Evolutionary conservation across 2,113 vertebrate species (phyloP), one percentile per base, ranked within the genome.

Genomic region (Mohoua ochrocephala): DNA sequence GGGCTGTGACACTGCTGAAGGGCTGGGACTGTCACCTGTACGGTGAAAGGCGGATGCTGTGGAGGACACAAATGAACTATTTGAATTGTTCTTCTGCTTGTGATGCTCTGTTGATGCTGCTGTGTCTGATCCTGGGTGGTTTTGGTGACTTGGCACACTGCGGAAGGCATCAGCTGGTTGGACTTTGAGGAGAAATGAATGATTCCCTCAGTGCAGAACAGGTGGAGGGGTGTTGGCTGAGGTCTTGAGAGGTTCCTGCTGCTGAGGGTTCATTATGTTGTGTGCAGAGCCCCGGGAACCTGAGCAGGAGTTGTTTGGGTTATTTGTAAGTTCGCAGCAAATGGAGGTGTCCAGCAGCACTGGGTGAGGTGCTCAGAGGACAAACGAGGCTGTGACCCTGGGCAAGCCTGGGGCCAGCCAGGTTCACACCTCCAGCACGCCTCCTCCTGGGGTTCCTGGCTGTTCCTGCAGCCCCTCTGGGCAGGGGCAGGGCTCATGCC

Each of bases 381-480:
- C 17, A 69, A 28, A 52, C 7, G n/a, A 54, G 49, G 39, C 30
- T 61, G 64, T 64, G 82, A 56, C 12, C 41, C 54, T 33, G 53
- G 47, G 35, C 13, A 26, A 39, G 52, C n/a, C 30, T 44, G 50
- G 30, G 35, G 21, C 63, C 41, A 19, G 5, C 30, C 18, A 20
- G 47, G 33, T 7, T 17, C 68, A 12, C 21, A 3, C 13, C 15
- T 10, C 30, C 13, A 37, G 14, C 0, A 1, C 14, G 54, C 9
- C 54, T 69, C 20, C 53, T 23, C 4, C 45, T 24, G 68, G 59
- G 15, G 33, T 10, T 42, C 16, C n/a, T 78, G 75, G 12, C 5
- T 16, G 50, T 1, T 33, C 70, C 69, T 73, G 64, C 68, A 74
- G 63, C 42, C 31, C 57, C 64, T 18, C 50, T 5, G 26, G 83